Base-by-base conservation (phyloP, 2,797 vertebrate species). In the Emydoidea blandingii region DNA sequence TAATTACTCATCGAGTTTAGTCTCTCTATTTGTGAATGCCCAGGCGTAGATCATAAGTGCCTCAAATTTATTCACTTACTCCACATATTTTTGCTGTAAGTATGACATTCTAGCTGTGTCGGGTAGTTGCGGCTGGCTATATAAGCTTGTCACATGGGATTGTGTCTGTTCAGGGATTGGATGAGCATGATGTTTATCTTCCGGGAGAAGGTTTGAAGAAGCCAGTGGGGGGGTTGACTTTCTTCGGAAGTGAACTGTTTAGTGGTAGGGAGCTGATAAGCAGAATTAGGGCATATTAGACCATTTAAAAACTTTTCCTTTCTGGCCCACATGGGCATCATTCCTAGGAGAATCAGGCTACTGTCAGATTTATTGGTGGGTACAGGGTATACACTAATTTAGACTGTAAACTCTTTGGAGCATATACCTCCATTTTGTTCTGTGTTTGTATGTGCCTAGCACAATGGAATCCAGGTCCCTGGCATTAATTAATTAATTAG, bases 241-340 rank as follows among this genome's bases (percentile, higher is more conserved):
- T 53, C 54, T 18, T 79, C 54, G 76, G 76, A 81, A 80, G 25
- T 41, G 54, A 25, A 56, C 31, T 1, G 16, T 37, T 68, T 84
- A 84, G 18, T 0, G 25, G 37, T 14, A 8, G 86, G 90, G 74
- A 82, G 34, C 56, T 81, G 81, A 79, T 79, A 72, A 3, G 31
- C 8, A 68, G 18, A 37, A 5, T 31, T 54, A 76, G 65, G 74
- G 18, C 11, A 19, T 82, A 79, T 78, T 79, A 31, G 34, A 87
- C 59, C 49, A 11, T 65, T 88, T 79, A 3, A 37, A 52, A 41
- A 6, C 29, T 1, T 34, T 9, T 14, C 50, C 65, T 41, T 74
- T 49, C 27, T 2, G 0, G 37, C 16, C 27, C 29, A 2, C 2
- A 0, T 6, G 21, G 34, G 84, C 86, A 72, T 9, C 0, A 0